These are phyloP conservation scores for Pomacea maculata DNA, from an alignment of 1,140 invertebrate genomes.

Conservation along the genomic window DNA sequence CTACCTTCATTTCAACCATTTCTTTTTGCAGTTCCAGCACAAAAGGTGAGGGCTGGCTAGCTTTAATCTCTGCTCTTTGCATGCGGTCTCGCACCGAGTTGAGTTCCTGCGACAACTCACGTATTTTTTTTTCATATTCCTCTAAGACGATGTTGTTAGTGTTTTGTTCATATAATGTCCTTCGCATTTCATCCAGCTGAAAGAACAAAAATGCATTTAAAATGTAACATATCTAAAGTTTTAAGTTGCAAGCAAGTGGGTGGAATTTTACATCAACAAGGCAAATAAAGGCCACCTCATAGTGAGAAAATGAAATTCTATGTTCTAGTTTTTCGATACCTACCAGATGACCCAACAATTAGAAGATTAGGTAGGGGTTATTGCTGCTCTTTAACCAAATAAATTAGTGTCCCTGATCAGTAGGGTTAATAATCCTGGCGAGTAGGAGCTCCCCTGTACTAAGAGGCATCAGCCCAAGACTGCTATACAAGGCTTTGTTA, in stretches of 20 bases:
- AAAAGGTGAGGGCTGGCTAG: conserved; percentile 72
- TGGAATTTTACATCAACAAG: neutral
- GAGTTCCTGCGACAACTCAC: conserved; percentile 73
- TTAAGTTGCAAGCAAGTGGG: neutral
- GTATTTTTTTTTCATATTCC: conserved; percentile 67
- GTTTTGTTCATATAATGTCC: conserved; percentile 39
- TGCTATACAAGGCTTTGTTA: too few relatives aligned
- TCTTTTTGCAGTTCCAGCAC: conserved; percentile 77
- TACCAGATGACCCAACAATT: too few relatives aligned
- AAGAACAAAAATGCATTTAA: conserved; percentile 19
- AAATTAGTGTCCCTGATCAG: too few relatives aligned
- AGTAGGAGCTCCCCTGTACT: too few relatives aligned
- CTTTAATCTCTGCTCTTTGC: conserved; percentile 70
- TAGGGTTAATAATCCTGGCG: too few relatives aligned
- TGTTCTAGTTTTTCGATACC: too few relatives aligned
- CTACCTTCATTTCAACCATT: conserved; percentile 74
- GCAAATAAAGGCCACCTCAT: neutral
- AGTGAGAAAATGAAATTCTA: too few relatives aligned
- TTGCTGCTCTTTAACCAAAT: too few relatives aligned
- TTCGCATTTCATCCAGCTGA: conserved; percentile 46
- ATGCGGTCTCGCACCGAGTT: conserved; percentile 74
- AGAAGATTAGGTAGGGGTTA: too few relatives aligned
- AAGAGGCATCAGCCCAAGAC: too few relatives aligned
- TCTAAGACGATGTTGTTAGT: conserved; percentile 40
- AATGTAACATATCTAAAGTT: neutral